Evolutionary conservation across 2,113 vertebrate species (phyloP), one percentile per base, ranked within the genome.

Genomic region (Alethe castanea): DNA sequence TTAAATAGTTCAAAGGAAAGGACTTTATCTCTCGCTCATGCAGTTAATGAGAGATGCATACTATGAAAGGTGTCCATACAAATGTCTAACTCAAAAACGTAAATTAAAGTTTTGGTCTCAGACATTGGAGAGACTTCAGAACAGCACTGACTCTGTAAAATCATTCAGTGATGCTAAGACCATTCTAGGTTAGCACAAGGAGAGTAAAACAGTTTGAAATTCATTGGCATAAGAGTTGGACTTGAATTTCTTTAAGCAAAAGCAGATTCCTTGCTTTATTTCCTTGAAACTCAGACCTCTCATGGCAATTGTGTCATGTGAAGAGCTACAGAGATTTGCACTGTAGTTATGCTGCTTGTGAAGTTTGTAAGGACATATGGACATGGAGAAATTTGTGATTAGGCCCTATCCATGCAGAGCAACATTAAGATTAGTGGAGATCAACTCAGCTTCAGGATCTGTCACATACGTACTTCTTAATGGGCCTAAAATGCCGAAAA

Each of bases 1-100:
- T 81, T 71, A 92, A 90, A 56, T 66, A 81, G 25, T 86, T 97
- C 77, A 81, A 86, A 93, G 82, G 65, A 60, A 88, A 93, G 38
- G 33, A 94, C 48, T 96, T 96, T 48, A 54, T 40, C 65, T 93
- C 65, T 64, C 73, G 76, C 28, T 86, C 84, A 74, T 67, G 56
- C 5, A 44, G 56, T 36, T 90, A 74, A 87, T 53, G 65, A 87
- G 35, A 47, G 18, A 42, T 50, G 12, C 26, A 45, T 69, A 11
- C 77, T 76, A 65, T 19, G 89, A 70, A 94, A 70, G 70, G 48
- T 1, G 2, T 78, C 18, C 10, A 22, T 57, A 57, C 19, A 84
- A 88, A 94, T n/a, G 64, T 50, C 56, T 54, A 52, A 80, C 29
- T 87, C 73, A 47, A 92, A 91, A 92, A 87, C 47, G 16, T 19